These are phyloP conservation scores for Tillus elongatus DNA, from an alignment of 2,888 invertebrate genomes.

Conservation along the genomic window DNA sequence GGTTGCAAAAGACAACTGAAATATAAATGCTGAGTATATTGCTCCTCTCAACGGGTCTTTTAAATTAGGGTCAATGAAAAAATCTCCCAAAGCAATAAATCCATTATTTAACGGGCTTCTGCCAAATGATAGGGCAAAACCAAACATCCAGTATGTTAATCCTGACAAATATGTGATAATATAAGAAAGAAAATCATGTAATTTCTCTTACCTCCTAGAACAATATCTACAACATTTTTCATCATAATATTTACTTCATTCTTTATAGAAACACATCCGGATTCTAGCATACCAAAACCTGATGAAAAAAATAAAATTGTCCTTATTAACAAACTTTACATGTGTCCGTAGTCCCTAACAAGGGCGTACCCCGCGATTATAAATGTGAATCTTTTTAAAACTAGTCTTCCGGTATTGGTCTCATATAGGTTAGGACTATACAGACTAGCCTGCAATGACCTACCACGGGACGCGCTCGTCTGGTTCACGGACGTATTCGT, in stretches of 20 bases:
- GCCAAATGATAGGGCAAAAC: conserved; percentile 87
- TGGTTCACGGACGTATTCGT: too few relatives aligned
- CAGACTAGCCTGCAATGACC: too few relatives aligned
- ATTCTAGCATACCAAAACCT: conserved; percentile 92
- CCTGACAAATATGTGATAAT: conserved; percentile 47
- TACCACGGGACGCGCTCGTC: too few relatives aligned
- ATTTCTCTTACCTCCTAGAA: conserved; percentile 74
- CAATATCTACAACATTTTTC: conserved; percentile 91
- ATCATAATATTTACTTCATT: conserved; percentile 97
- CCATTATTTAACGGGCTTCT: conserved; percentile 61
- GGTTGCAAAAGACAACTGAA: conserved; percentile 84
- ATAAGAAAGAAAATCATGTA: too few relatives aligned
- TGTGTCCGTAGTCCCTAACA: too few relatives aligned
- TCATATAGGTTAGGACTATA: too few relatives aligned
- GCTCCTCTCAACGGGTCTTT: conserved; percentile 73
- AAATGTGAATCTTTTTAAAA: too few relatives aligned
- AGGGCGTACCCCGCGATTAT: too few relatives aligned
- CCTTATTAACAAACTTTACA: too few relatives aligned
- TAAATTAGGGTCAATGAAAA: conserved; percentile 66
- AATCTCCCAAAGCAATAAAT: conserved; percentile 77
- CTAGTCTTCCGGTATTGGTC: too few relatives aligned
- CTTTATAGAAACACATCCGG: conserved; percentile 85
- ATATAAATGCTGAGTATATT: conserved; percentile 79
- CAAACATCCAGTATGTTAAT: conserved; percentile 89
- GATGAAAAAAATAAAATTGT: conserved; percentile 20